Evolutionary conservation across 2,888 invertebrate species (phyloP).

Genomic region (Pseudococcus viburni): DNA sequence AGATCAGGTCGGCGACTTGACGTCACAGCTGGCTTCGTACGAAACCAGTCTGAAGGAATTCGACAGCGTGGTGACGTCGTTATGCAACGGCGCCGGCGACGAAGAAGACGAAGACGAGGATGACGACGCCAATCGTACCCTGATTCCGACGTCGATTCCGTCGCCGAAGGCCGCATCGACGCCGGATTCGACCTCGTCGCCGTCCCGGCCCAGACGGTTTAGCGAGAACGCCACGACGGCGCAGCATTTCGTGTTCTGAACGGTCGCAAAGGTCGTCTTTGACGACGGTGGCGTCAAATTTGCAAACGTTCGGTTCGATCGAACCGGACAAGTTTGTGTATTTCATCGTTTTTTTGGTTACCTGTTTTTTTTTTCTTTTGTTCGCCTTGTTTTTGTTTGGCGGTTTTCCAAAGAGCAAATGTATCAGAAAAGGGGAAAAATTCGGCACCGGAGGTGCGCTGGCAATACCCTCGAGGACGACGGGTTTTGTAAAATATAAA

Average conservation of each 20-base stretch:
- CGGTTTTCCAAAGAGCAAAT: not conserved
- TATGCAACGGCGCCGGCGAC: constrained; percentile 72
- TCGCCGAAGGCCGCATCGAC: not conserved
- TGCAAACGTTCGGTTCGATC: not conserved
- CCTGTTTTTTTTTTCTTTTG: not conserved
- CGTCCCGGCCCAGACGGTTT: not conserved
- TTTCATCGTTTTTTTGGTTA: constrained; percentile 6
- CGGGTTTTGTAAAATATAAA: constrained; percentile 10
- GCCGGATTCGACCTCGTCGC: not conserved
- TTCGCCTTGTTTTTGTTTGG: not conserved
- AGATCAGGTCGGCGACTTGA: constrained; percentile 77
- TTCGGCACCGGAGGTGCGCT: not conserved
- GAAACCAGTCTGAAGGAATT: constrained; percentile 83
- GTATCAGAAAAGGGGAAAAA: too few relatives aligned
- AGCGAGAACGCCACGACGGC: constrained; percentile 8
- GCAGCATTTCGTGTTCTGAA: constrained; percentile 10
- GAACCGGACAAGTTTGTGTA: not conserved
- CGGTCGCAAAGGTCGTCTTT: not conserved
- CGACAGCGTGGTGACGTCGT: constrained; percentile 82
- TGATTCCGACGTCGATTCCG: not conserved
- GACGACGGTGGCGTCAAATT: not conserved
- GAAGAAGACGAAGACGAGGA: constrained; percentile 65
- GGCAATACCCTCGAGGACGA: not conserved
- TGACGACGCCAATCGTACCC: not conserved
- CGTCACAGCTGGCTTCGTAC: constrained; percentile 81